Conservation (phyloP, 2,797 vertebrate species). For the Enteromius radiatus region DNA sequence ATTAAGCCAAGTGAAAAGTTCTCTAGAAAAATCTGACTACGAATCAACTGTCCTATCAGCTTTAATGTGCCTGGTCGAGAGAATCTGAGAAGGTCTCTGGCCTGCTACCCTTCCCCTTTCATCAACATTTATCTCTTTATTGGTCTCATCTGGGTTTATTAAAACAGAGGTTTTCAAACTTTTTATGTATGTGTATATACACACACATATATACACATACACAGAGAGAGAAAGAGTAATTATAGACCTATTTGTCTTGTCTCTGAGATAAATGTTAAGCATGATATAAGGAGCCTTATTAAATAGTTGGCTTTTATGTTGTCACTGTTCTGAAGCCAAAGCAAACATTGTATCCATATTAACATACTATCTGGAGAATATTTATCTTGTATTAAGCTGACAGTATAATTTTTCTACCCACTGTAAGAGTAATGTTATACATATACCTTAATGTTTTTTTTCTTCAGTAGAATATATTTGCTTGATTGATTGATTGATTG, state of each 20-base stretch:
- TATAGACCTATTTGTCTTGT: neutral
- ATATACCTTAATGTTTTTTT: neutral
- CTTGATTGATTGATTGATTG: too few species aligned
- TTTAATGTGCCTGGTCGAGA: constrained; percentile 38
- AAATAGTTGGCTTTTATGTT: constrained; percentile 10
- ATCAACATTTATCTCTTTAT: constrained; percentile 42
- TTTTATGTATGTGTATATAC: neutral
- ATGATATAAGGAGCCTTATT: neutral
- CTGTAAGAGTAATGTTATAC: neutral
- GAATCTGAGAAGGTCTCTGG: constrained; percentile 45
- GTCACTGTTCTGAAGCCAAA: constrained; percentile 7
- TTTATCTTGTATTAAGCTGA: constrained; percentile 5
- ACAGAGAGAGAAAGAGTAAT: neutral
- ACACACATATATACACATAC: neutral
- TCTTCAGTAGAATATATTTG: neutral
- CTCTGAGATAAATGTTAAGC: neutral
- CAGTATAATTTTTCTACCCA: neutral
- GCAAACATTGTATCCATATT: constrained; percentile 14
- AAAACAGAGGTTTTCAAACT: neutral
- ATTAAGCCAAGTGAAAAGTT: constrained; percentile 23
- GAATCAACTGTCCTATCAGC: constrained; percentile 10
- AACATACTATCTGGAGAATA: neutral
- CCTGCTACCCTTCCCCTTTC: constrained; percentile 32
- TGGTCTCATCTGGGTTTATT: constrained; percentile 19
- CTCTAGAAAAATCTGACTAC: constrained; percentile 3